A percentile compares a stretch with the other conserved stretches of the same genome.
Conservation (phyloP, 37 sponge, comb jelly and placozoan genomes). For the Hormiphora californensis region DNA sequence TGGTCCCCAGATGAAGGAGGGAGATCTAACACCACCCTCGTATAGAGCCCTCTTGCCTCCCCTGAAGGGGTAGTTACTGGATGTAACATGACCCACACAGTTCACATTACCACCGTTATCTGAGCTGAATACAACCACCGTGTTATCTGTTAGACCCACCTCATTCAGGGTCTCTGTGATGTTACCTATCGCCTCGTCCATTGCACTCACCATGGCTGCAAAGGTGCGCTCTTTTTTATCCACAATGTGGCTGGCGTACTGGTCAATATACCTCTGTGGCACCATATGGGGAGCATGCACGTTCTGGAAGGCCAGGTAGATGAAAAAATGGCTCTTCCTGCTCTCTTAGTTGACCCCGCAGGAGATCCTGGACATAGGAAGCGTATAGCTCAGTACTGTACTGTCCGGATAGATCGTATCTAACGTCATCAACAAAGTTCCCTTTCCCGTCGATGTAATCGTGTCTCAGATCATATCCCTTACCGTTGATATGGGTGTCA, state of each 20-base stretch:
- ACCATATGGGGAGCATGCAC: conserved; percentile 26
- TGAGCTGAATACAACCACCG: conserved; percentile 20
- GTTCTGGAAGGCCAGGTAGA: conserved; percentile 28
- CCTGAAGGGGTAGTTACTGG: conserved; percentile 13
- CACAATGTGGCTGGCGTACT: conserved; percentile 3
- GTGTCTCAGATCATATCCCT: not conserved
- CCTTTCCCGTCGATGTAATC: not conserved
- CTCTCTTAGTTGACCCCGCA: not conserved
- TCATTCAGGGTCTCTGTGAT: not conserved
- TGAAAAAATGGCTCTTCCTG: conserved; percentile 23
- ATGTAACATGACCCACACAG: conserved; percentile 18
- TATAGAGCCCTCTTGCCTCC: conserved; percentile 5
- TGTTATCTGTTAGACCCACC: conserved; percentile 19
- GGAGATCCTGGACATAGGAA: not conserved
- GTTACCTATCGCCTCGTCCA: conserved; percentile 52
- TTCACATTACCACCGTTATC: conserved; percentile 52
- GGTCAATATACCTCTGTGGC: conserved; percentile 50
- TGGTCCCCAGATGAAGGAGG: not conserved
- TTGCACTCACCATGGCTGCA: conserved; percentile 6
- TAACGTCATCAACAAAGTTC: not conserved
- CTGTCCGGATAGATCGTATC: not conserved
- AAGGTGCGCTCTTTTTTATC: not conserved
- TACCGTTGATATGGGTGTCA: not conserved
- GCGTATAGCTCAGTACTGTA: conserved; percentile 10
- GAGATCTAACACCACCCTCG: conserved; percentile 34